Conservation (phyloP, 1,140 invertebrate genomes). For the Phymorhynchus buccinoides region DNA sequence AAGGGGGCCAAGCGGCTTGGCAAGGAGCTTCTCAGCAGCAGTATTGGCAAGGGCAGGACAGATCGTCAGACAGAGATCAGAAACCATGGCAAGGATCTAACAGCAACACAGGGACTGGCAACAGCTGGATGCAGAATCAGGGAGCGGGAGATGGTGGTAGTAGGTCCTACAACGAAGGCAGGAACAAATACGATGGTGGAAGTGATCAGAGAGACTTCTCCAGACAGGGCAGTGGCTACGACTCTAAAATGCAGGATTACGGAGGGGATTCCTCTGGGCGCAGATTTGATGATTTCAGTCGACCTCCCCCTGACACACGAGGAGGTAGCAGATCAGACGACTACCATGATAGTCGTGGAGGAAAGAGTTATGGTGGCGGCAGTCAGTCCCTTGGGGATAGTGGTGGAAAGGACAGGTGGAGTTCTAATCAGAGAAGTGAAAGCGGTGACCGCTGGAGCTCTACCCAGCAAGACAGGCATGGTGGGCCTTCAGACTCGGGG, state of each 20-base stretch:
- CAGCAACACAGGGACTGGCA: constrained; percentile 14
- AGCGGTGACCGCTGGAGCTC: constrained; percentile 26
- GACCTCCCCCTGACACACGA: constrained; percentile 27
- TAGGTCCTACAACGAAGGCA: constrained; percentile 24
- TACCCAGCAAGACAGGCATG: background rate
- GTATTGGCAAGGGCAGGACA: constrained; percentile 22
- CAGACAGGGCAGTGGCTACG: constrained; percentile 21
- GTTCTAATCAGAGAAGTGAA: constrained; percentile 2
- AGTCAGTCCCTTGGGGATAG: constrained; percentile 18
- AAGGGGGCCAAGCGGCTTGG: background rate
- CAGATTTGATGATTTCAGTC: constrained; percentile 30
- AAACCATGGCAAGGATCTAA: constrained; percentile 25
- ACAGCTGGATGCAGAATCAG: constrained; percentile 39
- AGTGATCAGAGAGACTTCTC: constrained; percentile 20
- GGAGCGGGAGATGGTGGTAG: constrained; percentile 33
- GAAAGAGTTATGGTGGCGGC: constrained; percentile 2
- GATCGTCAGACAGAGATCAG: background rate
- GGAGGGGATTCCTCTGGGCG: constrained; percentile 6
- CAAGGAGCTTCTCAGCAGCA: background rate
- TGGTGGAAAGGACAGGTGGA: background rate
- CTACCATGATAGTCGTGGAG: constrained; percentile 21
- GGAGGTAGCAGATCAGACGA: constrained; percentile 10
- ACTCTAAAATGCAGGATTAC: background rate
- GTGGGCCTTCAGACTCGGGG: background rate
- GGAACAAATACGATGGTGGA: background rate